Conservation (phyloP, 2,888 invertebrate species). For the Cheilosia soror region DNA sequence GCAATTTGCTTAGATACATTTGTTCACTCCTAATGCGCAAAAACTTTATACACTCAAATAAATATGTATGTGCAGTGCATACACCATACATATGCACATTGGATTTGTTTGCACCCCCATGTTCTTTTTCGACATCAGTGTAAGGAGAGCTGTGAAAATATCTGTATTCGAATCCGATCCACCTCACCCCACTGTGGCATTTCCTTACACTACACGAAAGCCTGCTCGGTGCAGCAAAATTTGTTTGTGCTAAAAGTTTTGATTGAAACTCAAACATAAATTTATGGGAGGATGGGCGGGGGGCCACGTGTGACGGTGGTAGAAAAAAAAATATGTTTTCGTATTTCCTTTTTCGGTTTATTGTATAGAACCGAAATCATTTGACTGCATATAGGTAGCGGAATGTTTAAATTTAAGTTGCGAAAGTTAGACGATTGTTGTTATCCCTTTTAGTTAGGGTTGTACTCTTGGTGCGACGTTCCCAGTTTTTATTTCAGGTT, state of each 20-base stretch:
- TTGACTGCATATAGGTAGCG: conserved; percentile 41
- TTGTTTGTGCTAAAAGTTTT: conserved; percentile 73
- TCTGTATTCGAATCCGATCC: conserved; percentile 58
- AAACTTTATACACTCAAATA: conserved; percentile 32
- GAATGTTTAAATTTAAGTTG: conserved; percentile 60
- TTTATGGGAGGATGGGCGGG: conserved; percentile 38
- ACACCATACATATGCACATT: background rate
- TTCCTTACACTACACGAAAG: conserved; percentile 11
- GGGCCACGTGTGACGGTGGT: conserved; percentile 5
- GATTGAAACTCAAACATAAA: conserved; percentile 73
- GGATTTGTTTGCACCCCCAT: conserved; percentile 32
- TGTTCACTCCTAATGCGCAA: conserved; percentile 60
- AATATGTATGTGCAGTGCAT: background rate
- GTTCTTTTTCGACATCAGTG: conserved; percentile 22
- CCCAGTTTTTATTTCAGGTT: conserved; percentile 16
- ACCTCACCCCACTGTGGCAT: conserved; percentile 19
- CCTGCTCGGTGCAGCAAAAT: conserved; percentile 56
- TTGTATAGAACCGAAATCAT: conserved; percentile 33
- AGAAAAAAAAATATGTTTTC: conserved; percentile 44
- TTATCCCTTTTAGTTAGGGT: background rate
- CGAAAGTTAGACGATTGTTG: conserved; percentile 26
- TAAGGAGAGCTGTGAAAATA: conserved; percentile 42
- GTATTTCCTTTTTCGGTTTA: conserved; percentile 48
- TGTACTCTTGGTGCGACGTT: conserved; percentile 14
- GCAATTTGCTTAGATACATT: conserved; percentile 69